phyloP scores from a whole-genome alignment of 2,797 vertebrate genomes.

The Odontamblyopus rebecca region DNA sequence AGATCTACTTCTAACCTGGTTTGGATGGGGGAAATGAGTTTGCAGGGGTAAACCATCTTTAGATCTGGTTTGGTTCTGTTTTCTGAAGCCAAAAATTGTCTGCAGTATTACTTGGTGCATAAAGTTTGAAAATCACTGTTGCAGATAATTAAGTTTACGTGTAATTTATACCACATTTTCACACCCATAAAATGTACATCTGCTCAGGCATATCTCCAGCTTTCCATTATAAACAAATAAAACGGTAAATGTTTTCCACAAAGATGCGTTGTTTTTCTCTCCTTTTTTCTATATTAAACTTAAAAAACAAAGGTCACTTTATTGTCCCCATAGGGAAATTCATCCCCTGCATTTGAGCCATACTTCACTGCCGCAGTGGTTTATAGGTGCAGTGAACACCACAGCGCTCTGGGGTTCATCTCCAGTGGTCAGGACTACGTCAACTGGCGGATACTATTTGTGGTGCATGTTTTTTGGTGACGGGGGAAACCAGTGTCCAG shows the following conservation, averaged over 20 bases:
- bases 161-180: slow-evolving; percentile 46
- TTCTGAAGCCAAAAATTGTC: background rate
- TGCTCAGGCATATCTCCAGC: slow-evolving; percentile 7
- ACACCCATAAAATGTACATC: slow-evolving; percentile 11
- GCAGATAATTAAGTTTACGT: background rate
- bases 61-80: background rate
- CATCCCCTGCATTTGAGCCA: no score
- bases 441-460: no score
- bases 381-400: no score
- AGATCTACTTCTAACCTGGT: background rate
- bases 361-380: no score
- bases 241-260: slow-evolving; percentile 37
- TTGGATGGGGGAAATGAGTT: no score
- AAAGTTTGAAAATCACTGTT: background rate
- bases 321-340: no score
- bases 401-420: no score
- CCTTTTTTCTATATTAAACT: slow-evolving; percentile 25
- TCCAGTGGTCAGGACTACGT: no score
- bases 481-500: no score
- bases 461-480: no score
- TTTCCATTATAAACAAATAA: slow-evolving; percentile 13
- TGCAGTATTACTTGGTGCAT: background rate
- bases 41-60: background rate
- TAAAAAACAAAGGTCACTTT: no score
- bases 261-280: slow-evolving; percentile 24